Evolutionary conservation across 2,888 invertebrate species (phyloP), one percentile per base, ranked within the genome.

Genomic region (Trissolcus brochymenae): DNA sequence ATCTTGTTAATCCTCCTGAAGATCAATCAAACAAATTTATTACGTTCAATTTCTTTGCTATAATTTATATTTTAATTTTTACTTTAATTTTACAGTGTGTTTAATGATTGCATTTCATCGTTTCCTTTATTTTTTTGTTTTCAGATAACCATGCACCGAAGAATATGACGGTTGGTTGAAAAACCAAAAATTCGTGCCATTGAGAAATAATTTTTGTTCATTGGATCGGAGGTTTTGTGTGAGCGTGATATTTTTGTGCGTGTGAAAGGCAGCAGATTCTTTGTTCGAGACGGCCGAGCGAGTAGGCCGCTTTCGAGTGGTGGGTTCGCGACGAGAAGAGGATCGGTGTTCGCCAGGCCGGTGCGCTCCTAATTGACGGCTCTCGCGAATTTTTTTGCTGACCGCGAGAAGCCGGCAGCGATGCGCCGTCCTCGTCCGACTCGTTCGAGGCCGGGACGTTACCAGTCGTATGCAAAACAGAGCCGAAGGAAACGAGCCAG

Each of bases 291-390:
- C 73, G 43, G 60, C 60, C 86, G 85, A 87, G 51, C 11, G 84
- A 74, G 79, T 79, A 79, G 78, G 81, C 79, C 81, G 83, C 82
- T 82, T 82, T 82, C 82, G 80, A 79, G 81, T 83, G 80, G 82
- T 80, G 60, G 68, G 17, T 53, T 80, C 80, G 81, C 81, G 82
- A 80, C 56, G 57, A 82, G 81, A 62, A 50, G 85, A 74, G 66
- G 54, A 68, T 64, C 70, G 73, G 65, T 70, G 76, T 55, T 46
- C 72, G 79, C 70, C 67, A 61, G 71, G 73, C 71, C 71, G 80
- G 75, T 71, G 77, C 82, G 83, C 83, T 84, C 84, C 86, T 86
- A 86, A 86, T 86, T 86, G 86, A 86, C 86, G 86, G 86, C 86
- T 85, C 86, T 84, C 86, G 85, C 85, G 85, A 80, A 85, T 85